phyloP scores from a whole-genome alignment of 2,113 vertebrate genomes.

The Tupaia tana region DNA sequence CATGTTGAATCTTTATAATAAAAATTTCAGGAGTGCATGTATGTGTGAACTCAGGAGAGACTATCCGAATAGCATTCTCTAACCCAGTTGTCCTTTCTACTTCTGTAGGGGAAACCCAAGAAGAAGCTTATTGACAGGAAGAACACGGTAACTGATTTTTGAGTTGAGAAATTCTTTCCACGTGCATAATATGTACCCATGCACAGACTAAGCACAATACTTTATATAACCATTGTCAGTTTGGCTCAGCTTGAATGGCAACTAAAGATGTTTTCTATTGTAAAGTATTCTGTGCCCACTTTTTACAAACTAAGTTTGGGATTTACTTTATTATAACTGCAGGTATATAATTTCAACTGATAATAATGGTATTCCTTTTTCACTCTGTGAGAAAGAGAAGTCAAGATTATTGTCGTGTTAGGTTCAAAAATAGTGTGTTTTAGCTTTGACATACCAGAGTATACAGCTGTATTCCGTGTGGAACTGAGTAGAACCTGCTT shows the following conservation, averaged over 20 bases:
- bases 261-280: conserved; percentile 43
- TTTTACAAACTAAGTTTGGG: conserved; percentile 32
- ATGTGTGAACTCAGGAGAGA: conserved; percentile 17
- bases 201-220: conserved; percentile 1
- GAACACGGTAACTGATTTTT: conserved; percentile 84
- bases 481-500: background rate
- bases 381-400: background rate
- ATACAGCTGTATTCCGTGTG: background rate
- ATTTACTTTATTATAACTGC: conserved; percentile 40
- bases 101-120: conserved; percentile 82
- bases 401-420: background rate
- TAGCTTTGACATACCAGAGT: background rate
- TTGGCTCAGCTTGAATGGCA: conserved; percentile 29
- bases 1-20: background rate
- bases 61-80: conserved; percentile 37
- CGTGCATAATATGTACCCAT: background rate
- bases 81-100: conserved; percentile 71
- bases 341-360: background rate
- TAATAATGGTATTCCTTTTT: background rate
- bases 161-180: conserved; percentile 66
- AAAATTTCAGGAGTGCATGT: background rate
- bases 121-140: conserved; percentile 81
- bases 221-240: conserved; percentile 30
- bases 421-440: conserved; percentile 1
- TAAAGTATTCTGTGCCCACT: background rate